Evolutionary conservation across 2,797 vertebrate genomes (phyloP), one percentile per base, ranked within the genome.

Genomic region (Graptemys geographica): DNA sequence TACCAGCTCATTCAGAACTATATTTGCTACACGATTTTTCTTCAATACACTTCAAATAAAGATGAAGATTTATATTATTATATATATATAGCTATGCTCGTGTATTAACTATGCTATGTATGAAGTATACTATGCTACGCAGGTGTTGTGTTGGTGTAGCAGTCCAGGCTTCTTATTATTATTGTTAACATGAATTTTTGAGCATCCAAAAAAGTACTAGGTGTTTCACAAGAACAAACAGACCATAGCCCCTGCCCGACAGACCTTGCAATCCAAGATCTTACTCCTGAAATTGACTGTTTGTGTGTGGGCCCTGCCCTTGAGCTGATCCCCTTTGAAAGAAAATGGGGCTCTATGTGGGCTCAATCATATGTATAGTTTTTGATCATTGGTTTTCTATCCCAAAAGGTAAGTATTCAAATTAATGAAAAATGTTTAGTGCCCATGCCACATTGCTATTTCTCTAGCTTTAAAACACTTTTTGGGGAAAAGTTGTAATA

Each of bases 301-400:
- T 8, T 19, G 3, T 56, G 8, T 5, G 6, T 11, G 12, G 23
- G 5, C 15, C 13, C 10, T 57, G n/a, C 49, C 49, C 16, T 52
- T 83, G 51, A 81, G 83, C 0, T 0, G 2, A 18, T 69, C 9
- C 65, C 65, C 2, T 76, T 88, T 3, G 52, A 19, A 57, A 51
- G n/a, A 25, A 81, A 9, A 6, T 0, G 0, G 53, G 37, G 33
- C 33, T 69, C 21, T 88, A 0, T 47, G 21, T 27, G 79, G 52
- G 27, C 28, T 62, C 28, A 15, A 6, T 84, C 2, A 8, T 53
- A 33, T 8, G 33, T 19, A 65, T 16, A 65, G 33, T n/a, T 65
- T 65, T n/a, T 15, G 16, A 65, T 65, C 13, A 33, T 16, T 59
- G 28, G 5, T 59, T 33, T 33, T 33, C 33, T 37, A 69, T 18